Conservation (phyloP, 2,797 vertebrate genomes). For the Neostethus bicornis region DNA sequence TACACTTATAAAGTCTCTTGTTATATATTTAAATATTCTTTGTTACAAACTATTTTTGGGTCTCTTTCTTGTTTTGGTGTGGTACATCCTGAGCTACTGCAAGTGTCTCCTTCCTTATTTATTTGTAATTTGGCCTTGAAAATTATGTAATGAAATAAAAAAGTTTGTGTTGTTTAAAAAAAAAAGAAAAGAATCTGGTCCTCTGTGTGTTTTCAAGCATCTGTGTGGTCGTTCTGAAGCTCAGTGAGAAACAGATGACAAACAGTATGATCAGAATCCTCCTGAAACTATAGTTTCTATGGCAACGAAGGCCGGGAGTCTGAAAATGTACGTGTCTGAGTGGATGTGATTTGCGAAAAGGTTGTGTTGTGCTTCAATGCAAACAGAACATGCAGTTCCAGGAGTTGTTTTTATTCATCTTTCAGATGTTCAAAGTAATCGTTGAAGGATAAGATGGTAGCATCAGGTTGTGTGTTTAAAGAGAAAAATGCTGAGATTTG, state of each 20-base stretch:
- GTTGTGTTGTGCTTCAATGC: constrained; percentile 19
- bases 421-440: not conserved
- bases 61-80: constrained; percentile 49
- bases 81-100: constrained; percentile 66
- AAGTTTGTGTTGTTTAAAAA: constrained; percentile 74
- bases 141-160: constrained; percentile 71
- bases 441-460: constrained; percentile 9
- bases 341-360: constrained; percentile 41
- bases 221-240: constrained; percentile 9
- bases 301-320: constrained; percentile 71
- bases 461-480: not conserved
- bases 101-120: constrained; percentile 84
- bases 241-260: constrained; percentile 42
- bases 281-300: constrained; percentile 73
- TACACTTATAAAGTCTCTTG: constrained; percentile 68
- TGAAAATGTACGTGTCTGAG: constrained; percentile 29
- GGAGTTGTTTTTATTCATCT: constrained; percentile 17
- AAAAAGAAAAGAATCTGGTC: constrained; percentile 22
- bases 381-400: constrained; percentile 49
- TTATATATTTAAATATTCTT: constrained; percentile 70
- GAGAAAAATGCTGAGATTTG: not conserved
- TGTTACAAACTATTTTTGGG: constrained; percentile 57
- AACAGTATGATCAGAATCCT: constrained; percentile 59
- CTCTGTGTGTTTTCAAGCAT: constrained; percentile 3
- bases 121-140: constrained; percentile 87